Conservation (phyloP, 2,113 vertebrate species). For the Chlamydotis undulata region DNA sequence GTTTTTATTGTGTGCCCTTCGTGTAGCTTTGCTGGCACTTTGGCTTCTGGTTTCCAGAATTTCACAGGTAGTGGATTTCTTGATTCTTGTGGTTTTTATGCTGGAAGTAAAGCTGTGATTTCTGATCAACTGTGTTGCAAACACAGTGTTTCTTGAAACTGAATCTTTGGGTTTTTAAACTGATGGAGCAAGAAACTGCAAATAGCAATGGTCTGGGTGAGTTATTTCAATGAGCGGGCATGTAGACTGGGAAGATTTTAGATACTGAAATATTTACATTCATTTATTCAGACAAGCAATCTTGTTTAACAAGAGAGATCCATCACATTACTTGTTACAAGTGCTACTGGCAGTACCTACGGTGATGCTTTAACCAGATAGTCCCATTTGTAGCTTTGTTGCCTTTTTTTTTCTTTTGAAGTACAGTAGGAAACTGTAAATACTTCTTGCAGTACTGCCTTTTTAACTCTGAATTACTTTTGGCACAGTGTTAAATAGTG, state of each 20-base stretch:
- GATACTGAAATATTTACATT: neutral
- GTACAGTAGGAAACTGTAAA: conserved; percentile 60
- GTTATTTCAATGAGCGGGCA: neutral
- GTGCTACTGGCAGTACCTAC: neutral
- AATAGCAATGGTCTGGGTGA: neutral
- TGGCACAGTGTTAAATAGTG: conserved; percentile 57
- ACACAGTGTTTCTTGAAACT: neutral
- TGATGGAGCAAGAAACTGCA: neutral
- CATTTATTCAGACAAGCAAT: neutral
- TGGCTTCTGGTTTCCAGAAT: neutral
- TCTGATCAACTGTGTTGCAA: neutral
- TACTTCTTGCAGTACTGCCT: conserved; percentile 58
- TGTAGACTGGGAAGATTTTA: neutral
- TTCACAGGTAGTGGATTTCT: conserved; percentile 3
- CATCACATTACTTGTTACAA: neutral
- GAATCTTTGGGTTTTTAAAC: neutral
- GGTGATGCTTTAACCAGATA: conserved; percentile 37
- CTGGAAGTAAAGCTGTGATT: conserved; percentile 40
- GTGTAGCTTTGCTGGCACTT: conserved; percentile 49
- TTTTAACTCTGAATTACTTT: conserved; percentile 63
- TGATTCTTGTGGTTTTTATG: neutral
- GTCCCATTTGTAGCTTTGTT: conserved; percentile 36
- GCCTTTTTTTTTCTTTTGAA: conserved; percentile 18
- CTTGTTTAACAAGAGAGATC: neutral
- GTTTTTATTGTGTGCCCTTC: neutral